phyloP scores from a whole-genome alignment of 1,140 invertebrate species.

The Triops cancriformis region DNA sequence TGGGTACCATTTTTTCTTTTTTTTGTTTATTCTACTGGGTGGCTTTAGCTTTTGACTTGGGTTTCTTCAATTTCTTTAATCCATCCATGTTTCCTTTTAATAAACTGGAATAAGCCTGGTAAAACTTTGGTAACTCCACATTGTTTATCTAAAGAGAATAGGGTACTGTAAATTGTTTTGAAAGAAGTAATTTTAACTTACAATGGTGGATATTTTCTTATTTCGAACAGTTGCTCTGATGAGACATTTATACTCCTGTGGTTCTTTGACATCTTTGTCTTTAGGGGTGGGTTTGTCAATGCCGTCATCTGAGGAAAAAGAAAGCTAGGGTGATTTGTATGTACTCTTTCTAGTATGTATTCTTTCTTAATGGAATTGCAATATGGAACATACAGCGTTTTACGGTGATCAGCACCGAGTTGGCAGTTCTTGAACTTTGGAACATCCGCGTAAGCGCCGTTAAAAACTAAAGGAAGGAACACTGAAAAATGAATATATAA shows the following conservation, averaged over 20 bases:
- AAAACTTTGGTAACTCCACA: conserved; percentile 16
- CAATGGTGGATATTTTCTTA: conserved; percentile 27
- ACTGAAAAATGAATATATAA: not conserved
- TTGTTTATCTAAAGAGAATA: conserved; percentile 14
- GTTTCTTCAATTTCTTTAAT: conserved; percentile 26
- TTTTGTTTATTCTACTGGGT: conserved; percentile 17
- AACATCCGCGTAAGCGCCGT: conserved; percentile 26
- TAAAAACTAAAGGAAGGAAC: conserved; percentile 17
- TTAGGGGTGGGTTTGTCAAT: conserved; percentile 18
- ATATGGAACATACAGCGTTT: conserved; percentile 24
- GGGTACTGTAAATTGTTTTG: not conserved
- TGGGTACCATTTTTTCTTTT: not conserved
- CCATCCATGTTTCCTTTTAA: conserved; percentile 24
- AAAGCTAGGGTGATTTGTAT: too few relatives aligned
- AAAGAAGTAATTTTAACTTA: not conserved
- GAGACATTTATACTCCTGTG: conserved; percentile 17
- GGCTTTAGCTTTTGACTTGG: conserved; percentile 23
- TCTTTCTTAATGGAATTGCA: not conserved
- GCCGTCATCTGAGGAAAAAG: conserved; percentile 22
- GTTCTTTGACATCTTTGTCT: conserved; percentile 17
- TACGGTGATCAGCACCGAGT: conserved; percentile 22
- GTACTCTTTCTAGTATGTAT: not conserved
- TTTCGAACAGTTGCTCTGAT: conserved; percentile 22
- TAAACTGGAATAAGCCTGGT: conserved; percentile 2
- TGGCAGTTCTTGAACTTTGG: conserved; percentile 19